phyloP scores from a whole-genome alignment of 2,113 vertebrate species.

The Poecilia latipinna region DNA sequence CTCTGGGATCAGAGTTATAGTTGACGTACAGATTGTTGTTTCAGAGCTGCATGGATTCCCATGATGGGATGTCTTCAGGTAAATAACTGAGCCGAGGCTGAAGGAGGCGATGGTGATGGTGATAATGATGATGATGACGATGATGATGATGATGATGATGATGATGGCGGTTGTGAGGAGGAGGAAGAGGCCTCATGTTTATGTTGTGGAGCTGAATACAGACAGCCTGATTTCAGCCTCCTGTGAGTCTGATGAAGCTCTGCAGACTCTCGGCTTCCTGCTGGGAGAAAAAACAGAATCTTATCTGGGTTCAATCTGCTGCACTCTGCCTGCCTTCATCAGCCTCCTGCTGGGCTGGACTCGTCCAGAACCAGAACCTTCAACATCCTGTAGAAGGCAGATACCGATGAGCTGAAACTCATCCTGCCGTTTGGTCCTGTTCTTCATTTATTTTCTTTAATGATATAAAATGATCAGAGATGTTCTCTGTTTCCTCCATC shows the following conservation, averaged over 20 bases:
- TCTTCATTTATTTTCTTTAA: no score
- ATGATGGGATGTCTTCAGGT: background rate
- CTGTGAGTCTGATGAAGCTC: conserved; percentile 30
- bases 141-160: no score
- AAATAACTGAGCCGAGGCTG: background rate
- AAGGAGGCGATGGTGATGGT: no score
- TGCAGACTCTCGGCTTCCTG: conserved; percentile 38
- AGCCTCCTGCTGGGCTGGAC: background rate
- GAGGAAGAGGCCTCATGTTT: conserved; percentile 18
- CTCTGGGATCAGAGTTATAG: no score
- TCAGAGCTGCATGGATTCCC: background rate
- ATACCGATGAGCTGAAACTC: no score
- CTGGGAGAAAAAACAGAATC: conserved; percentile 36
- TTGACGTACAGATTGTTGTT: no score
- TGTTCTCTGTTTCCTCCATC: no score
- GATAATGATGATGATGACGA: no score
- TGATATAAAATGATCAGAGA: no score
- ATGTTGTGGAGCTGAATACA: conserved; percentile 50
- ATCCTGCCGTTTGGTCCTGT: no score
- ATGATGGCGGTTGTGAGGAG: background rate
- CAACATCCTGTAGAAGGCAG: no score
- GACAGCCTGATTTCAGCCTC: conserved; percentile 61
- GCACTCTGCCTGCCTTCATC: background rate
- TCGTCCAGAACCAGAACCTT: background rate
- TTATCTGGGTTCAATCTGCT: conserved; percentile 43